Conservation (phyloP, 1,140 invertebrate species). For the Apolygus lucorum region DNA sequence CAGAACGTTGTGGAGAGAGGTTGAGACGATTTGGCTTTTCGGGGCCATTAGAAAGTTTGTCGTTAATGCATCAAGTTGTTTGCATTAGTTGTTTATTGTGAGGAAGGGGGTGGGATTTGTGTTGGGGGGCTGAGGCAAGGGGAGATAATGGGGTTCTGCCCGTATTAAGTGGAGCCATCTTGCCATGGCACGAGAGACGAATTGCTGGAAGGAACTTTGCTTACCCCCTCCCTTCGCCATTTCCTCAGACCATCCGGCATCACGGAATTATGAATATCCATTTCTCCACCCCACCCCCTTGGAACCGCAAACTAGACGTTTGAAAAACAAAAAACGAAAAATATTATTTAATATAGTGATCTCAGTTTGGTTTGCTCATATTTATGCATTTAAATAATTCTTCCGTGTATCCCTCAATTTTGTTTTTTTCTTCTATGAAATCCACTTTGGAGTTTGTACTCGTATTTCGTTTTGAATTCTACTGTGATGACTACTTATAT, state of each 20-base stretch:
- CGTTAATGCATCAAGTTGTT: constrained; percentile 16
- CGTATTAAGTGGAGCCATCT: constrained; percentile 16
- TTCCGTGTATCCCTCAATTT: no score
- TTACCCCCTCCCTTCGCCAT: neutral
- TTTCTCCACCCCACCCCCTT: neutral
- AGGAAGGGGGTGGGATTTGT: neutral
- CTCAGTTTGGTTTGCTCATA: no score
- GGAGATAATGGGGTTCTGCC: constrained; percentile 12
- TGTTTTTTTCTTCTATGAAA: no score
- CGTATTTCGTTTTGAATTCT: no score
- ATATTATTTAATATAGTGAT: no score
- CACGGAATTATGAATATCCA: neutral
- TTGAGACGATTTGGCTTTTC: constrained; percentile 13
- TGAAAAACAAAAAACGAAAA: no score
- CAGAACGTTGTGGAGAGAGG: neutral
- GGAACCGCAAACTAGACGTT: no score
- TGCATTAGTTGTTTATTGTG: constrained; percentile 15
- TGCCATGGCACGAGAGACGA: constrained; percentile 14
- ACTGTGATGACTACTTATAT: no score
- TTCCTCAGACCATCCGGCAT: constrained; percentile 9
- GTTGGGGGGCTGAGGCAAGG: neutral
- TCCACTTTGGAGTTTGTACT: no score
- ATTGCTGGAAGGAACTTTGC: neutral
- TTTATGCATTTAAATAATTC: no score
- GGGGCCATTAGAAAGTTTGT: constrained; percentile 11